Conservation (phyloP, 2,797 vertebrate species). For the Catharus ustulatus region DNA sequence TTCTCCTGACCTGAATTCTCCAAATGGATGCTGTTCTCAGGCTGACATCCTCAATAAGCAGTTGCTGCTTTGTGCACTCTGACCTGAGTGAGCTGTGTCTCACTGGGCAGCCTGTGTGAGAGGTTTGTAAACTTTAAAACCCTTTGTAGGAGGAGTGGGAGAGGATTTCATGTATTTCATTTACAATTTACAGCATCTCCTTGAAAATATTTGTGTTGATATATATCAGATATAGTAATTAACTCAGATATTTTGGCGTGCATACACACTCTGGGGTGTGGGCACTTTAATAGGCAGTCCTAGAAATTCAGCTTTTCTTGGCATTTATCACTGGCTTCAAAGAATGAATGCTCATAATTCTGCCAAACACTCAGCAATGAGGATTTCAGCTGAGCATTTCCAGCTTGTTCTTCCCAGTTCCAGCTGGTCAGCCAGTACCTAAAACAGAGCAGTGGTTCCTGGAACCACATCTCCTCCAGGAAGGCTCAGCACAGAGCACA, state of each 20-base stretch:
- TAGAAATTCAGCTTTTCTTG: background rate
- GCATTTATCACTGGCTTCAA: background rate
- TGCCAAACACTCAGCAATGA: background rate
- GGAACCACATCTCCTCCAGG: background rate
- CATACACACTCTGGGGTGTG: background rate
- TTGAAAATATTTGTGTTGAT: background rate
- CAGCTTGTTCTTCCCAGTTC: background rate
- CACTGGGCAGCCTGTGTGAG: background rate
- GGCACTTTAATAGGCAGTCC: background rate
- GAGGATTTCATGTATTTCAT: background rate
- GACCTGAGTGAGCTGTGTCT: background rate
- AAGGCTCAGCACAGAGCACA: background rate
- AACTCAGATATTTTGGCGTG: background rate
- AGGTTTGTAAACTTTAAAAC: background rate
- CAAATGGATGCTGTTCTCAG: background rate
- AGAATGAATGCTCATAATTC: background rate
- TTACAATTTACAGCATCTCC: background rate
- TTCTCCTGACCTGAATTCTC: conserved; percentile 58
- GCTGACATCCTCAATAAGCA: background rate
- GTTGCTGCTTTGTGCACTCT: background rate
- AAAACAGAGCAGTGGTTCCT: background rate
- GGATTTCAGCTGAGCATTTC: background rate
- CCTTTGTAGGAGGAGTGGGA: background rate
- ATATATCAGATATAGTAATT: background rate
- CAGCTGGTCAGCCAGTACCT: background rate